Conservation (phyloP, 2,888 invertebrate genomes). For the Eucera pruinosa region DNA sequence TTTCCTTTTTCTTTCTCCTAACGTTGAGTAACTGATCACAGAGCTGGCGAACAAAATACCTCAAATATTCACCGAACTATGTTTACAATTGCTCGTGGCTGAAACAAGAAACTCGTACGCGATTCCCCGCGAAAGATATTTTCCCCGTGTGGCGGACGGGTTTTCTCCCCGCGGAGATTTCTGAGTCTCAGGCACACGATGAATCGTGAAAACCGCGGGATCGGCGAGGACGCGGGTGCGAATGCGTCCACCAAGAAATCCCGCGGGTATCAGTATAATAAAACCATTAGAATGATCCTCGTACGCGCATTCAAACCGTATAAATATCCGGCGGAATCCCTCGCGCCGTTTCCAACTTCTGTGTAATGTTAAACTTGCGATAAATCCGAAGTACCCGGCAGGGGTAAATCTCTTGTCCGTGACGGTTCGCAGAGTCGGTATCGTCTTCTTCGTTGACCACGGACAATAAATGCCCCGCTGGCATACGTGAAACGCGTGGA, state of each 20-base stretch:
- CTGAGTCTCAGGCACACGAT: slow-evolving; percentile 33
- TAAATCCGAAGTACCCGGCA: slow-evolving; percentile 79
- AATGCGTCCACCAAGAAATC: slow-evolving; percentile 73
- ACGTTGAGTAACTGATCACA: too few relatives aligned
- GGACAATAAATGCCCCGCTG: slow-evolving; percentile 72
- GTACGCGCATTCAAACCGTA: slow-evolving; percentile 84
- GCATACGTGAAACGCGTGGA: slow-evolving; percentile 69
- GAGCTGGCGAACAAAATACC: too few relatives aligned
- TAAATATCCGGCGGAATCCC: slow-evolving; percentile 83
- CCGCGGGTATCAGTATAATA: slow-evolving; percentile 83
- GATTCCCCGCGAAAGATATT: neutral
- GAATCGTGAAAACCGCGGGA: slow-evolving; percentile 57
- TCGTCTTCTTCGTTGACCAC: slow-evolving; percentile 41
- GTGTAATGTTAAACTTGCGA: slow-evolving; percentile 81
- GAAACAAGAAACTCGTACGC: too few relatives aligned
- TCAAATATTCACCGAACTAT: too few relatives aligned
- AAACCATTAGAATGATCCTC: slow-evolving; percentile 85
- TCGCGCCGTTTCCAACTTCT: slow-evolving; percentile 82
- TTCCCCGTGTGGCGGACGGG: neutral
- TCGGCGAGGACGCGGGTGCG: slow-evolving; percentile 65
- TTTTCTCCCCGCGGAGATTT: slow-evolving; percentile 18
- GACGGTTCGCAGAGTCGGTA: neutral
- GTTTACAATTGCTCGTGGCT: too few relatives aligned
- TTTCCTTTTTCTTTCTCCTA: too few relatives aligned
- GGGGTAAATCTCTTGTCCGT: slow-evolving; percentile 60